Conservation (phyloP, 2,888 invertebrate genomes). For the Drosophila diplacantha region DNA sequence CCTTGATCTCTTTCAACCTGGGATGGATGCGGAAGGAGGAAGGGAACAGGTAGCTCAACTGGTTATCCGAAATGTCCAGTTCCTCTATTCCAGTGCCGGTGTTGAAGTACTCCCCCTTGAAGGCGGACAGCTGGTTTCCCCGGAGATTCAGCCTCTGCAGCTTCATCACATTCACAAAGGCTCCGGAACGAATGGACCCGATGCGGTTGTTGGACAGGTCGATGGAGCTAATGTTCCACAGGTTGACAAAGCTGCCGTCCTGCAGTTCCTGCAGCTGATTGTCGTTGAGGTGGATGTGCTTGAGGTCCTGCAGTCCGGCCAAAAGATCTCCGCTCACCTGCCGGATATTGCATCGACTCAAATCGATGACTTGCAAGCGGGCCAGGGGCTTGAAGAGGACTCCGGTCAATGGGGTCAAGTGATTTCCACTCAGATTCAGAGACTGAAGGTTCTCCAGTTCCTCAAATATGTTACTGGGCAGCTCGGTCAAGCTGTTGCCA, state of each 20-base stretch:
- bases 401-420: conserved; percentile 82
- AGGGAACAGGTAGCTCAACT: conserved; percentile 88
- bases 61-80: conserved; percentile 88
- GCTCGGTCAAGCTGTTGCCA: conserved; percentile 86
- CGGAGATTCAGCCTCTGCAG: conserved; percentile 85
- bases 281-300: conserved; percentile 83
- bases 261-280: conserved; percentile 88
- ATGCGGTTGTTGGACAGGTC: conserved; percentile 90
- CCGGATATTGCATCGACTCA: conserved; percentile 86
- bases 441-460: conserved; percentile 83
- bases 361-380: conserved; percentile 84
- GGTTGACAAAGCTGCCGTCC: conserved; percentile 86
- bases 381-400: conserved; percentile 85
- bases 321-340: conserved; percentile 86
- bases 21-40: conserved; percentile 92
- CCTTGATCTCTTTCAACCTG: conserved; percentile 83
- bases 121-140: conserved; percentile 87
- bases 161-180: conserved; percentile 88
- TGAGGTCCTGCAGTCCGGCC: conserved; percentile 82
- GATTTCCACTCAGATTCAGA: conserved; percentile 87
- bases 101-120: conserved; percentile 91
- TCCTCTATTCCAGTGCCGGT: conserved; percentile 89
- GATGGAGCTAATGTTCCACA: conserved; percentile 85
- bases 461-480: conserved; percentile 84
- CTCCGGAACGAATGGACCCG: conserved; percentile 84